phyloP scores from a whole-genome alignment of 2,888 invertebrate genomes.

The Ichneumoninae sp. region DNA sequence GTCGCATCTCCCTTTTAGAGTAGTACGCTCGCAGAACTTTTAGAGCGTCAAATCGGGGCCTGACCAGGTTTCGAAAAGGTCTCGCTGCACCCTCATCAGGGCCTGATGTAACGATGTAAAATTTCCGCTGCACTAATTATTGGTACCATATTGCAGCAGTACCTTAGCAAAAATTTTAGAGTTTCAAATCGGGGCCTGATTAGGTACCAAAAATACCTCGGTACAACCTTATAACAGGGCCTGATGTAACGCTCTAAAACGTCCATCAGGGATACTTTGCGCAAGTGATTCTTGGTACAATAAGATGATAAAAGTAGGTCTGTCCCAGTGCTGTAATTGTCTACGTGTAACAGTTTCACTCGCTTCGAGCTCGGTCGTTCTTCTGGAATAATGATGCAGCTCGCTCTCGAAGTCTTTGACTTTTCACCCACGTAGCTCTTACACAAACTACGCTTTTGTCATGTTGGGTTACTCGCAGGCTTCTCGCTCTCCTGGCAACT shows the following conservation, averaged over 20 bases:
- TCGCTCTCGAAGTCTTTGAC: slow-evolving; percentile 44
- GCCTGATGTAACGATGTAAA: too few relatives aligned
- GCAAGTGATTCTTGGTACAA: slow-evolving; percentile 51
- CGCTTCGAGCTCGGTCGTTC: slow-evolving; percentile 33
- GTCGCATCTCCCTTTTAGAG: neutral
- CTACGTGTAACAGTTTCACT: slow-evolving; percentile 21
- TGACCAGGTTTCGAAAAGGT: too few relatives aligned
- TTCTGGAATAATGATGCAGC: slow-evolving; percentile 54
- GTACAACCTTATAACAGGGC: neutral
- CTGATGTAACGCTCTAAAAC: slow-evolving; percentile 2
- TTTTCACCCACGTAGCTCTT: slow-evolving; percentile 50
- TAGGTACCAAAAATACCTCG: neutral
- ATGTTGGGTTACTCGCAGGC: slow-evolving; percentile 3
- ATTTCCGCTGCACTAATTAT: too few relatives aligned
- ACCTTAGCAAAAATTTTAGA: too few relatives aligned
- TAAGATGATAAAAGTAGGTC: slow-evolving; percentile 46
- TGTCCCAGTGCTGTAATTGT: slow-evolving; percentile 18
- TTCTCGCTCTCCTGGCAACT: slow-evolving; percentile 12
- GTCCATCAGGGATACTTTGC: neutral
- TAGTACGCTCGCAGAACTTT: neutral
- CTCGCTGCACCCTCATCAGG: too few relatives aligned
- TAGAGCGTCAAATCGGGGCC: too few relatives aligned
- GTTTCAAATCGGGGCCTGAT: too few relatives aligned
- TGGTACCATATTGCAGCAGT: too few relatives aligned
- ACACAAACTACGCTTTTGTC: neutral